Evolutionary conservation across 2,888 invertebrate genomes (phyloP).

Genomic region (Callosobruchus maculatus): DNA sequence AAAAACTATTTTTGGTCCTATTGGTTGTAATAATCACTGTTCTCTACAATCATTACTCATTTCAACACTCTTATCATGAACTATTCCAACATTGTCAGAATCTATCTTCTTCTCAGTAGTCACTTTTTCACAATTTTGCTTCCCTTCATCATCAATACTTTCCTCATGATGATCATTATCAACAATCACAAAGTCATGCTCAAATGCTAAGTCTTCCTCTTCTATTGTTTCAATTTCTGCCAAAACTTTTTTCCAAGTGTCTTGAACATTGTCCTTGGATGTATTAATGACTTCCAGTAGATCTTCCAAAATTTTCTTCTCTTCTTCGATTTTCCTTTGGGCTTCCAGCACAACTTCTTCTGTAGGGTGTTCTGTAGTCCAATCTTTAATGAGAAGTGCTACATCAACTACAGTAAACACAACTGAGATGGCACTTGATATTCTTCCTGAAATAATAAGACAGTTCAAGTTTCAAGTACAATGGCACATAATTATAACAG

Average conservation of each 20-base stretch:
- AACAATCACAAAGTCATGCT: conserved; percentile 27
- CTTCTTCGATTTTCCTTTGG: conserved; percentile 20
- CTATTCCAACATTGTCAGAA: too few relatives aligned
- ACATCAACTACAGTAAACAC: conserved; percentile 27
- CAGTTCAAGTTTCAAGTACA: too few relatives aligned
- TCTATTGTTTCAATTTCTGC: conserved; percentile 22
- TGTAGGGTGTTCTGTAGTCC: conserved; percentile 28
- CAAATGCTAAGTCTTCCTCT: conserved; percentile 20
- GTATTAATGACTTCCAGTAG: conserved; percentile 21
- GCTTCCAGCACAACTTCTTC: conserved; percentile 25
- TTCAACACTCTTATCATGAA: too few relatives aligned
- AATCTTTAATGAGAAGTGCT: conserved; percentile 24
- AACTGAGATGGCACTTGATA: conserved; percentile 25
- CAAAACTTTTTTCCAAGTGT: conserved; percentile 18
- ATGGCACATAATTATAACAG: too few relatives aligned
- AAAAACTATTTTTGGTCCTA: too few relatives aligned
- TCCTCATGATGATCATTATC: conserved; percentile 7
- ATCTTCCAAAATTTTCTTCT: conserved; percentile 19
- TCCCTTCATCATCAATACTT: neutral
- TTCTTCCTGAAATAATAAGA: conserved; percentile 7
- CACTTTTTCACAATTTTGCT: neutral
- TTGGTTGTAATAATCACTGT: too few relatives aligned
- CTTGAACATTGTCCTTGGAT: conserved; percentile 18
- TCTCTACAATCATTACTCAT: too few relatives aligned
- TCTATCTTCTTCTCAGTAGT: neutral